phyloP scores from a whole-genome alignment of 1,140 invertebrate genomes.

The Leptonema lineaticorne region DNA sequence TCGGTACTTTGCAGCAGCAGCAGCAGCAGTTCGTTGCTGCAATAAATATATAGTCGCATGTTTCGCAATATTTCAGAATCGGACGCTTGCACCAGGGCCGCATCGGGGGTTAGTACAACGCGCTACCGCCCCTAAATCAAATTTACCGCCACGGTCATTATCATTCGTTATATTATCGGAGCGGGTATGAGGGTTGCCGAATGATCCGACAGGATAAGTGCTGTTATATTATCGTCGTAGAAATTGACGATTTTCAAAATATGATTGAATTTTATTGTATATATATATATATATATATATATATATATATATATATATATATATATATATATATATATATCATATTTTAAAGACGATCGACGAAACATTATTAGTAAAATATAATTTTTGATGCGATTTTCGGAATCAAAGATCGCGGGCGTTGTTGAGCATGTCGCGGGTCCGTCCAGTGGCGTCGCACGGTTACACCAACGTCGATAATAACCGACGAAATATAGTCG shows the following conservation, averaged over 20 bases:
- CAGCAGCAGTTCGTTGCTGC: background rate
- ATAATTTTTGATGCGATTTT: too few species aligned
- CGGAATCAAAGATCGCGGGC: too few species aligned
- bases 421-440: background rate
- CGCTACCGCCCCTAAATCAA: background rate
- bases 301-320: too few species aligned
- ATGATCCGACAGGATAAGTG: background rate
- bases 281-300: too few species aligned
- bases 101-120: too few species aligned
- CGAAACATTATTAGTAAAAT: too few species aligned
- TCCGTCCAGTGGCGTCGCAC: conserved; percentile 3
- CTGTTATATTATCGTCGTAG: too few species aligned
- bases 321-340: too few species aligned
- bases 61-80: conserved; percentile 2
- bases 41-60: background rate
- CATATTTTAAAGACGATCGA: too few species aligned
- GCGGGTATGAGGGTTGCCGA: background rate
- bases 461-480: conserved; percentile 31
- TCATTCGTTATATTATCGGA: background rate
- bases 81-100: background rate
- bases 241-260: background rate
- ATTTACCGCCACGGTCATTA: background rate
- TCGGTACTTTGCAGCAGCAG: background rate
- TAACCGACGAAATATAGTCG: conserved; percentile 41
- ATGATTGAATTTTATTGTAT: too few species aligned